Percentiles rank a stretch among this genome's conserved stretches.
Conservation (phyloP, 2,888 invertebrate genomes). For the Nowickia ferox region DNA sequence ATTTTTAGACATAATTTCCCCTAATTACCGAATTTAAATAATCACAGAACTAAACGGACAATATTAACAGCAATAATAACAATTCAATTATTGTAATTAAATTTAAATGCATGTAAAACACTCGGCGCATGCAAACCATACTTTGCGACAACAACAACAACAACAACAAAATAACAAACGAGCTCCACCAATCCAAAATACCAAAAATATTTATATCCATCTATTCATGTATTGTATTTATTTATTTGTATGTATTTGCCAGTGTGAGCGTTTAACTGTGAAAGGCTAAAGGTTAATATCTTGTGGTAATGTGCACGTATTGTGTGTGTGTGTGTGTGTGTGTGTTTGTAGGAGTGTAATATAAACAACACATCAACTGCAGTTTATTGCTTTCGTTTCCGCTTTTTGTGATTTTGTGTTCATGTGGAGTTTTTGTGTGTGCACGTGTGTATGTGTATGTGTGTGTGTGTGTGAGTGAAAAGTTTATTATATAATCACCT, state of each 20-base stretch:
- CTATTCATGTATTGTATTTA: background rate
- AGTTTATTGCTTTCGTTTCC: slow-evolving; percentile 28
- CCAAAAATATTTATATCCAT: background rate
- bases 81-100: slow-evolving; percentile 37
- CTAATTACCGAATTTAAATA: slow-evolving; percentile 19
- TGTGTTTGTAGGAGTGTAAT: background rate
- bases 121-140: background rate
- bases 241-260: slow-evolving; percentile 12
- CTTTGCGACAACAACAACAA: background rate
- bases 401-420: slow-evolving; percentile 26
- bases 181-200: background rate
- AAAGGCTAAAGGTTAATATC: slow-evolving; percentile 57
- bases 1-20: slow-evolving; percentile 33
- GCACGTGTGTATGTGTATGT: background rate
- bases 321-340: background rate
- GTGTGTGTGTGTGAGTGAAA: background rate
- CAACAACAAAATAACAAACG: background rate
- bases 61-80: background rate
- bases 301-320: background rate
- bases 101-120: slow-evolving; percentile 17
- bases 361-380: slow-evolving; percentile 1
- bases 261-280: slow-evolving; percentile 7
- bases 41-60: background rate
- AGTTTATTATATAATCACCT: slow-evolving; percentile 61
- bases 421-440: slow-evolving; percentile 10